Percentiles rank a stretch among this genome's conserved stretches.
Conservation (phyloP, 2,113 vertebrate genomes). For the Podocnemis expansa region DNA sequence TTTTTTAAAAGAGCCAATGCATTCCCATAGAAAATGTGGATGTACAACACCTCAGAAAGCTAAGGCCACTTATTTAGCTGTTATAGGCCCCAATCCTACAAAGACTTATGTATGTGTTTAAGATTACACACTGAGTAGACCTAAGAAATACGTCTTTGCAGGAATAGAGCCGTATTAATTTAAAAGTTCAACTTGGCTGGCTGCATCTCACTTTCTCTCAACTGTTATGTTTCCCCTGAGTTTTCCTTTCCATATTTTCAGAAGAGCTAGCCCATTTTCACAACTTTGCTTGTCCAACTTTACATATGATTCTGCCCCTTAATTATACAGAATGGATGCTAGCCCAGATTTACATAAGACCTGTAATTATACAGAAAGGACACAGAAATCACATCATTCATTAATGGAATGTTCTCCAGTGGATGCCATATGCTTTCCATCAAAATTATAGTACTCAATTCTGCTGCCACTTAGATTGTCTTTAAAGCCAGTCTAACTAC, state of each 20-base stretch:
- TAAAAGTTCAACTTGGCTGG: neutral
- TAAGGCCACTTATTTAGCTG: neutral
- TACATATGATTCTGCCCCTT: neutral
- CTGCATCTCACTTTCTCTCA: neutral
- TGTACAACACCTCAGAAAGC: neutral
- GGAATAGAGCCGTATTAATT: neutral
- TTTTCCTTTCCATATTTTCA: neutral
- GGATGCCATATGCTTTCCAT: neutral
- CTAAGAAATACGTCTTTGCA: neutral
- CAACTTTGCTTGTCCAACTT: neutral
- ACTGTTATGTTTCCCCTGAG: neutral
- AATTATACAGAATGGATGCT: fast-evolving
- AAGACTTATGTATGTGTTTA: neutral
- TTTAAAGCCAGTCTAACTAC: neutral
- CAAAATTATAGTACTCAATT: neutral
- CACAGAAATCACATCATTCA: neutral
- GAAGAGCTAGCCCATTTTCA: neutral
- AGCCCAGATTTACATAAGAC: too few relatives aligned
- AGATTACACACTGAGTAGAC: neutral
- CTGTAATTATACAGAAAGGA: neutral
- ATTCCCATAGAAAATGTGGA: neutral
- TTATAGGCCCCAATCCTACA: neutral
- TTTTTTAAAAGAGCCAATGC: neutral
- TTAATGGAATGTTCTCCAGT: neutral
- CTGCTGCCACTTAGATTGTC: neutral